These are phyloP conservation scores for Platalea minor DNA, from an alignment of 2,797 vertebrate species.

Conservation along the genomic window DNA sequence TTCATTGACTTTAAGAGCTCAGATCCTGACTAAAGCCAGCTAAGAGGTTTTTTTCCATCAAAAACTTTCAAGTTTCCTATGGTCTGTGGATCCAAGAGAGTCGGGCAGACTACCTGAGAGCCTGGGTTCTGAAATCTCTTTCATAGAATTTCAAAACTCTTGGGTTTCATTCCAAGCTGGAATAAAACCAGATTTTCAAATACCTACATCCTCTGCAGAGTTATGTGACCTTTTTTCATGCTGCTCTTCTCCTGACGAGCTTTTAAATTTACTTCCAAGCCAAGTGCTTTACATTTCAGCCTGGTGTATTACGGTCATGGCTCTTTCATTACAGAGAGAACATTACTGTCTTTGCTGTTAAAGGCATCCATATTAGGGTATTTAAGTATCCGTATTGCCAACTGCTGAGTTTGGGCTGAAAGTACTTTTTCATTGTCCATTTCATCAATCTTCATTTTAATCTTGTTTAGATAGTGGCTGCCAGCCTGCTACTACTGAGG, in stretches of 20 bases:
- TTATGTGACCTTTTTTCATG: background rate
- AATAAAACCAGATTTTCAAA: conserved; percentile 17
- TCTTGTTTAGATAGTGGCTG: background rate
- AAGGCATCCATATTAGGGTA: background rate
- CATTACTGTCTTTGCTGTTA: background rate
- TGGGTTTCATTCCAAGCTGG: background rate
- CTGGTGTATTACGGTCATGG: background rate
- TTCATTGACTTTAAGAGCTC: background rate
- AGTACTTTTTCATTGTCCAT: background rate
- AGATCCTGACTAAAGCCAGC: background rate
- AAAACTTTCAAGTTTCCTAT: background rate
- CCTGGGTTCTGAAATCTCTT: background rate
- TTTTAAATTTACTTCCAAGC: conserved; percentile 19
- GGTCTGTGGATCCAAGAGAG: background rate
- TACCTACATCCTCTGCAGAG: background rate
- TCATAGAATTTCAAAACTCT: background rate
- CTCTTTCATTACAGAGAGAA: background rate
- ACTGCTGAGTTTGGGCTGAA: background rate
- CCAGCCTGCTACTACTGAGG: background rate
- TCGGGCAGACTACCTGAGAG: background rate
- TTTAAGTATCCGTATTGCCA: background rate
- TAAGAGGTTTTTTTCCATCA: background rate
- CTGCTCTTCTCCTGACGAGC: background rate
- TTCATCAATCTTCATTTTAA: conserved; percentile 26
- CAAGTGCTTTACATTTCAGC: background rate